These are phyloP conservation scores for Astreopora myriophthalma DNA, from an alignment of 64 coral and sea anemone genomes.

Conservation along the genomic window DNA sequence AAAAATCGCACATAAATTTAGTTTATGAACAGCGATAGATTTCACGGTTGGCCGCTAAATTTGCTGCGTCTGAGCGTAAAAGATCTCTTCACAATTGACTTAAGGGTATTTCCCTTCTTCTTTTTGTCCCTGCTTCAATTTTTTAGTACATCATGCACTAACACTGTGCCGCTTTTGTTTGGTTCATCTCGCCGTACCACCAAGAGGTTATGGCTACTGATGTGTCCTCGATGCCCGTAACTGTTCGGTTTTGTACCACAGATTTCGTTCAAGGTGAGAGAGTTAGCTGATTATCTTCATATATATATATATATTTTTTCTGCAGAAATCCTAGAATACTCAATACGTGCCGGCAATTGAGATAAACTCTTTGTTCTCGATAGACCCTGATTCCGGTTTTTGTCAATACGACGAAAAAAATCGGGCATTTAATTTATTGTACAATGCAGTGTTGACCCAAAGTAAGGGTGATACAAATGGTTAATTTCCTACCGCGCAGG, in stretches of 20 bases:
- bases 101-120: neutral
- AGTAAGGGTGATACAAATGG: neutral
- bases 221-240: neutral
- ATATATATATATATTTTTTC: neutral
- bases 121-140: no score
- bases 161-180: neutral
- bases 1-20: neutral
- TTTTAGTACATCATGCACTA: neutral
- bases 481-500: constrained; percentile 2
- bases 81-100: neutral
- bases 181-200: neutral
- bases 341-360: no score
- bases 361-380: neutral
- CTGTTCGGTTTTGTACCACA: neutral
- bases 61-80: neutral
- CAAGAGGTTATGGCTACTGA: neutral
- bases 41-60: neutral
- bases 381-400: neutral
- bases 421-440: neutral
- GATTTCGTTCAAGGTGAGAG: neutral
- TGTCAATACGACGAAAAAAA: neutral
- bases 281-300: neutral
- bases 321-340: no score
- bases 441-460: neutral
- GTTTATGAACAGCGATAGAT: neutral